phyloP scores from a whole-genome alignment of 1,140 invertebrate genomes.

The Harpegnathos saltator region DNA sequence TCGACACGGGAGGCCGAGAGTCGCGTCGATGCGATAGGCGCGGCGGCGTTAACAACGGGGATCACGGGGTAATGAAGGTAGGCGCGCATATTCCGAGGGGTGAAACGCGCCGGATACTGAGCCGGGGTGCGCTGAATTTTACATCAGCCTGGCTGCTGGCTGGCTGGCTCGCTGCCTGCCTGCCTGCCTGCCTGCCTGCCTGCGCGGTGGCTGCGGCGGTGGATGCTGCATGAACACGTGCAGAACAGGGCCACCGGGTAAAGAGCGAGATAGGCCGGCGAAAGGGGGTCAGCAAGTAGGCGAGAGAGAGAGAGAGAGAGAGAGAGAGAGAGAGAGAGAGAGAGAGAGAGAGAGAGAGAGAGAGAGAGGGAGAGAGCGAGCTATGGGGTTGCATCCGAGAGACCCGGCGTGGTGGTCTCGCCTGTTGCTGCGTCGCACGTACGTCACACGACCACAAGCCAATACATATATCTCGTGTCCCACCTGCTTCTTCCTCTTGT shows the following conservation, averaged over 20 bases:
- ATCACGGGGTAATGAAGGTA: neutral
- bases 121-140: slow-evolving; percentile 27
- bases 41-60: neutral
- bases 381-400: neutral
- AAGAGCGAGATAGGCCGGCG: neutral
- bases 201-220: neutral
- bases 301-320: neutral
- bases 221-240: slow-evolving; percentile 12
- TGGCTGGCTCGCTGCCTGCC: too few relatives aligned
- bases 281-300: slow-evolving; percentile 12
- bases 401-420: slow-evolving; percentile 12
- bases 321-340: neutral
- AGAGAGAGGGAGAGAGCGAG: neutral
- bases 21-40: neutral
- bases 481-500: neutral
- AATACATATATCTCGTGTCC: neutral
- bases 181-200: too few relatives aligned
- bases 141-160: neutral
- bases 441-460: neutral
- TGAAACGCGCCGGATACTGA: slow-evolving; percentile 17
- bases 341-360: neutral
- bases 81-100: neutral
- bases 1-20: too few relatives aligned
- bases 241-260: slow-evolving; percentile 38
- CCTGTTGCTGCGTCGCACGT: slow-evolving; percentile 45